Evolutionary conservation across 2,888 invertebrate genomes (phyloP).

Genomic region (Yponomeuta sedellus): DNA sequence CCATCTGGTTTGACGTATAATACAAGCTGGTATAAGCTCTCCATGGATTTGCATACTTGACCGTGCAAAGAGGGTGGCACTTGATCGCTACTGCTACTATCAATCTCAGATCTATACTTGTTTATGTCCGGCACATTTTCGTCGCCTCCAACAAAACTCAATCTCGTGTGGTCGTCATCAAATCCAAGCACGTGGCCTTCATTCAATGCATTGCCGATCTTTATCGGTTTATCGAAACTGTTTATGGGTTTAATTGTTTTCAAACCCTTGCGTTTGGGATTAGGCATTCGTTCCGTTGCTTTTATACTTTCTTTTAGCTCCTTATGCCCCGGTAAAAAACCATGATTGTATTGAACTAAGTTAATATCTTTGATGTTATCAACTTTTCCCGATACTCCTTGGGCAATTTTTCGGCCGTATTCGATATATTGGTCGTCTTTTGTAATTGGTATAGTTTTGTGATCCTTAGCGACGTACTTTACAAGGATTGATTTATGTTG

Average conservation of each 20-base stretch:
- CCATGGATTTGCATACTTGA: neutral
- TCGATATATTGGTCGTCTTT: conserved; percentile 36
- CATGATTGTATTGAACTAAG: conserved; percentile 55
- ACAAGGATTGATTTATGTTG: conserved; percentile 41
- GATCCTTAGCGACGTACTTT: conserved; percentile 37
- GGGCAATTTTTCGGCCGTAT: conserved; percentile 43
- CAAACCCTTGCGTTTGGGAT: neutral
- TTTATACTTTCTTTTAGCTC: conserved; percentile 22
- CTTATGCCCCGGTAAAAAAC: conserved; percentile 39
- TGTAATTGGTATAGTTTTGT: conserved; percentile 32
- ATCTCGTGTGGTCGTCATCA: conserved; percentile 43
- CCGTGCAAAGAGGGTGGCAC: conserved; percentile 41
- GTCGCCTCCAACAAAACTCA: conserved; percentile 54
- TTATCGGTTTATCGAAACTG: conserved; percentile 52
- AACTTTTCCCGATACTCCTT: conserved; percentile 46
- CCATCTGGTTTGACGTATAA: conserved; percentile 58
- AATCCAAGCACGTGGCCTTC: conserved; percentile 47
- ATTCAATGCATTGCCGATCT: conserved; percentile 61
- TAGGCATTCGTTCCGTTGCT: neutral
- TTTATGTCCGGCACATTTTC: conserved; percentile 57
- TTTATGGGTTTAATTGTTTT: neutral
- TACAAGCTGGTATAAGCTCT: conserved; percentile 52
- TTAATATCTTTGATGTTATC: conserved; percentile 35
- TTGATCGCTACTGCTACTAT: conserved; percentile 28
- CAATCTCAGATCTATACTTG: conserved; percentile 49